These are phyloP conservation scores for Rhagonycha lutea DNA, from an alignment of 2,888 invertebrate species.

Conservation along the genomic window DNA sequence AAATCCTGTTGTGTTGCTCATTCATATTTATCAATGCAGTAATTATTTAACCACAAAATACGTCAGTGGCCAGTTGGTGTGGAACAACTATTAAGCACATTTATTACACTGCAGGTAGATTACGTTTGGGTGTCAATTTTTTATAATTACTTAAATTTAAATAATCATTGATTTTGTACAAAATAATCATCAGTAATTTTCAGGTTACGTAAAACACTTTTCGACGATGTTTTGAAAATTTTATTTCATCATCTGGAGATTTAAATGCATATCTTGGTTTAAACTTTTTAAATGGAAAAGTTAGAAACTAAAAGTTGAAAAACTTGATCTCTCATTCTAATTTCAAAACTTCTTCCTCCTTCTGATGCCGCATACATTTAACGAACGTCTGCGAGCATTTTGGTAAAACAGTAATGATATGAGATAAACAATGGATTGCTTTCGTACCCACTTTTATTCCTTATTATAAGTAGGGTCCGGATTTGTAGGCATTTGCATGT, in stretches of 20 bases:
- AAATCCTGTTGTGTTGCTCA: slow-evolving; percentile 5
- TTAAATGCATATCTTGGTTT: not conserved
- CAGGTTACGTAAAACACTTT: not conserved
- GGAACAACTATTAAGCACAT: slow-evolving; percentile 11
- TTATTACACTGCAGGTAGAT: not conserved
- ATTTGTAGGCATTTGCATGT: no score
- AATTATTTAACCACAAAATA: slow-evolving; percentile 13
- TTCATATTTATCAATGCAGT: slow-evolving; percentile 9
- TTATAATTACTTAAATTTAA: not conserved
- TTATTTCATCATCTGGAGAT: not conserved
- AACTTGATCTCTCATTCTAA: not conserved
- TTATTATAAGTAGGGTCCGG: no score
- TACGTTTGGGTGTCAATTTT: not conserved
- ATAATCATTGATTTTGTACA: not conserved
- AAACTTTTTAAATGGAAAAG: not conserved
- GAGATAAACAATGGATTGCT: not conserved
- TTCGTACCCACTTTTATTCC: not conserved
- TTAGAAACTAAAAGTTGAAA: not conserved
- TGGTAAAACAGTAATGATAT: not conserved
- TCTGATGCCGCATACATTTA: not conserved
- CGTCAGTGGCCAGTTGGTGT: slow-evolving; percentile 12
- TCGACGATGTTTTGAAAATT: not conserved
- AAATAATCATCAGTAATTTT: not conserved
- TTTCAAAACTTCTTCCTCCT: not conserved
- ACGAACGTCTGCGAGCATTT: not conserved